Evolutionary conservation across 2,797 vertebrate species (phyloP).

Genomic region (Danio choprae): DNA sequence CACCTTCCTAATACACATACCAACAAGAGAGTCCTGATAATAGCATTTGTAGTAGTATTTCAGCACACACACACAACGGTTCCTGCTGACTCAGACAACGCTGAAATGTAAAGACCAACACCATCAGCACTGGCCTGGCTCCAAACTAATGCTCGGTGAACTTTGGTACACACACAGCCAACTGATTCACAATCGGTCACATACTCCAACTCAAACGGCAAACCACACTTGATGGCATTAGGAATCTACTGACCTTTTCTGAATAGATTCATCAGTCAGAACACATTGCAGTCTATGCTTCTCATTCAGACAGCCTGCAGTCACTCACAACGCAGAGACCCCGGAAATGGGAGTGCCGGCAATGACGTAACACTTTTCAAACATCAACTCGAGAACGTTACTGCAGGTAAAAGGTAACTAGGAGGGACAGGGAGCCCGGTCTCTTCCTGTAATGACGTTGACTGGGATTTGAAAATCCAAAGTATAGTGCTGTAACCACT

Average conservation of each 20-base stretch:
- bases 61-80: constrained; percentile 46
- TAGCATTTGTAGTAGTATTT: not conserved
- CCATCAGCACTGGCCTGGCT: constrained; percentile 46
- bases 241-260: constrained; percentile 36
- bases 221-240: not conserved
- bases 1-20: not conserved
- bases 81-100: constrained; percentile 72
- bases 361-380: constrained; percentile 37
- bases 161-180: constrained; percentile 55
- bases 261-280: not conserved
- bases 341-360: constrained; percentile 32
- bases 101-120: constrained; percentile 69
- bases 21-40: not conserved
- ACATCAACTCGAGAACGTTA: constrained; percentile 34
- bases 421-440: not conserved
- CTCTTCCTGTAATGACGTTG: constrained; percentile 16
- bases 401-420: constrained; percentile 45
- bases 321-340: not conserved
- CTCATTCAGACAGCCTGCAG: constrained; percentile 2
- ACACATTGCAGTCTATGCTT: constrained; percentile 18
- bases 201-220: not conserved
- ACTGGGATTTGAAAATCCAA: constrained; percentile 35
- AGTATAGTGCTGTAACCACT: constrained; percentile 49
- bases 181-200: not conserved
- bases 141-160: constrained; percentile 57